Conservation (phyloP, 2,797 vertebrate species). For the Lutra lutra region DNA sequence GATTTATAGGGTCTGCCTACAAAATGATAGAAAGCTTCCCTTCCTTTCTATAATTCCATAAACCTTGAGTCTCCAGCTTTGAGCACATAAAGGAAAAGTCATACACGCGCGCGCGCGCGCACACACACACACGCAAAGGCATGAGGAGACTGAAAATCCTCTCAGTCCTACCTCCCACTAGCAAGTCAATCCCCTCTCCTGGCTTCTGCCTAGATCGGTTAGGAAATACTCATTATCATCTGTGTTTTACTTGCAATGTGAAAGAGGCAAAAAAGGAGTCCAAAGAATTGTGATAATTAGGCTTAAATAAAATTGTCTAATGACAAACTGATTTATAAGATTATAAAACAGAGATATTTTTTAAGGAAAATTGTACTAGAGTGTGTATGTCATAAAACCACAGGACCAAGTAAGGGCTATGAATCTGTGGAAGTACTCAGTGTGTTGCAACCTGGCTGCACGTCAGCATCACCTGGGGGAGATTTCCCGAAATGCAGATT, state of each 20-base stretch:
- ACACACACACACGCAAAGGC: neutral
- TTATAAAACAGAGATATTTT: slow-evolving; percentile 13
- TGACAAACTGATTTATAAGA: neutral
- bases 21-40: neutral
- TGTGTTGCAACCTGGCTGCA: neutral
- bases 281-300: neutral
- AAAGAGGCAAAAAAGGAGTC: neutral
- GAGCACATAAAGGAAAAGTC: neutral
- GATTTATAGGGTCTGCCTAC: neutral
- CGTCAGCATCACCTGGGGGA: neutral
- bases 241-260: neutral
- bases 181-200: neutral
- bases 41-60: neutral
- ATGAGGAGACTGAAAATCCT: neutral
- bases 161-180: neutral
- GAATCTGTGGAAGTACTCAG: neutral
- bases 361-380: neutral
- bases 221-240: neutral
- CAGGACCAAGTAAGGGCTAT: neutral
- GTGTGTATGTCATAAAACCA: neutral
- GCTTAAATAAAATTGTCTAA: neutral
- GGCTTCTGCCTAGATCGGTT: neutral
- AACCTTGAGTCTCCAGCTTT: neutral
- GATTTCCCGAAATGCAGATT: neutral
- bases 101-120: accelerated